phyloP scores from a whole-genome alignment of 2,888 invertebrate species.

The Apodemia hepburni region DNA sequence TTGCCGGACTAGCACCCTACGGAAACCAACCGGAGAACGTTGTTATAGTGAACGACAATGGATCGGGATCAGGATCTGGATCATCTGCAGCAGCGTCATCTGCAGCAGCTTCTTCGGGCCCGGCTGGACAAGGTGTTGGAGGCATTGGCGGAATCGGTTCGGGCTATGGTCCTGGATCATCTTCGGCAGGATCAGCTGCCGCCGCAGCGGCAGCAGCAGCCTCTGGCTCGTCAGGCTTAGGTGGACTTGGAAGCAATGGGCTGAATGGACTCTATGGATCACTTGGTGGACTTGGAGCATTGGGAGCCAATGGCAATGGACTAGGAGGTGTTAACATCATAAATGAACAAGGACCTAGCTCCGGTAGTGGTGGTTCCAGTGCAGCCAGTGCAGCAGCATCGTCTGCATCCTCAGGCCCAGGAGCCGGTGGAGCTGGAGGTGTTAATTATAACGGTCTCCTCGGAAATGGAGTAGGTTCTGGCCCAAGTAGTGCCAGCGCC shows the following conservation, averaged over 20 bases:
- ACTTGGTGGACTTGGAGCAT: no score
- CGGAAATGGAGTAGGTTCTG: no score
- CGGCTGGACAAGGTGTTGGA: constrained; percentile 12
- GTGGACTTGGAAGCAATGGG: neutral
- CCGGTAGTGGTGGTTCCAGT: constrained; percentile 1
- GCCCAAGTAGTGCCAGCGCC: no score
- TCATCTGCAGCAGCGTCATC: constrained; percentile 8
- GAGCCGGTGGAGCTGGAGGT: constrained; percentile 7
- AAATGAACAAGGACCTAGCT: neutral
- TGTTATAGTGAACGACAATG: no score
- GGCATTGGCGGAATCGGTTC: constrained; percentile 7
- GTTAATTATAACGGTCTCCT: no score
- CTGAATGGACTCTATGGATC: no score
- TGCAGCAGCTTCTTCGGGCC: neutral
- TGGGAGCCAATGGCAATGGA: neutral
- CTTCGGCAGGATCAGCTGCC: no score
- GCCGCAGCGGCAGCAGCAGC: constrained; percentile 15
- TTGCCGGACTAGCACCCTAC: no score
- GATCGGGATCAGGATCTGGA: constrained; percentile 8
- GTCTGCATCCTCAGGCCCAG: neutral
- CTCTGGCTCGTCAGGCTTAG: neutral
- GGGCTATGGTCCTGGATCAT: constrained; percentile 12
- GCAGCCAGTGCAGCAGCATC: constrained; percentile 19
- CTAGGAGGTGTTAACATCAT: neutral
- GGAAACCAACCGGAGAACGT: no score